Conservation (phyloP, 2,113 vertebrate genomes). For the Poicephalus gulielmi region DNA sequence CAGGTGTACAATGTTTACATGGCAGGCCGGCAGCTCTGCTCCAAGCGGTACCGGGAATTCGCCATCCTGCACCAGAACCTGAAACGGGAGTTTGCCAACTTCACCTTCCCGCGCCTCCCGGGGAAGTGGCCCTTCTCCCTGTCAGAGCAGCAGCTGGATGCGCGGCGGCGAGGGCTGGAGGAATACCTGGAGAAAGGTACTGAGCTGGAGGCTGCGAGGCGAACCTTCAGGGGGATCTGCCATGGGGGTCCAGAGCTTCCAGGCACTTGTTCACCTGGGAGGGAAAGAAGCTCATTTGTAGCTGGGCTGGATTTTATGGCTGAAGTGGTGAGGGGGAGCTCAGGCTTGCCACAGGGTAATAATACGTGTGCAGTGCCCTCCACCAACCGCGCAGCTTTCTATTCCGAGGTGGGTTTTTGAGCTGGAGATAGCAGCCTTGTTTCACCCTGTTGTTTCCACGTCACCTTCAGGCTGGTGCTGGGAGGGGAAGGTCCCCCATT, state of each 20-base stretch:
- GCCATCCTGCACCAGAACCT: slow-evolving; percentile 95
- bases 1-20: slow-evolving; percentile 91
- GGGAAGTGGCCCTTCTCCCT: slow-evolving; percentile 98
- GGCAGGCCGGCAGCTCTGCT: slow-evolving; percentile 94
- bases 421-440: not conserved
- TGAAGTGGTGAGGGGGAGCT: not conserved
- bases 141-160: slow-evolving; percentile 94
- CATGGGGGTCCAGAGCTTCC: accelerated
- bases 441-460: accelerated
- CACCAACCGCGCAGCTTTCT: not conserved
- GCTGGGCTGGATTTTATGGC: not conserved
- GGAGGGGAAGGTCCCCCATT: not conserved
- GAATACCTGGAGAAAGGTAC: slow-evolving; percentile 95
- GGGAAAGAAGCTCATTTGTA: not conserved
- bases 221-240: not conserved
- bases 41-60: slow-evolving; percentile 95
- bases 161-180: slow-evolving; percentile 90
- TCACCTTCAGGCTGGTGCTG: accelerated
- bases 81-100: slow-evolving; percentile 93
- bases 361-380: not conserved
- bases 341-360: not conserved
- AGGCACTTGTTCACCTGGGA: accelerated
- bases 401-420: not conserved
- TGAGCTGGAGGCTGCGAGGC: not conserved
- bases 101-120: slow-evolving; percentile 91